These are phyloP conservation scores for Amblyopsis hoosieri DNA, from an alignment of 2,797 vertebrate genomes.

Conservation along the genomic window DNA sequence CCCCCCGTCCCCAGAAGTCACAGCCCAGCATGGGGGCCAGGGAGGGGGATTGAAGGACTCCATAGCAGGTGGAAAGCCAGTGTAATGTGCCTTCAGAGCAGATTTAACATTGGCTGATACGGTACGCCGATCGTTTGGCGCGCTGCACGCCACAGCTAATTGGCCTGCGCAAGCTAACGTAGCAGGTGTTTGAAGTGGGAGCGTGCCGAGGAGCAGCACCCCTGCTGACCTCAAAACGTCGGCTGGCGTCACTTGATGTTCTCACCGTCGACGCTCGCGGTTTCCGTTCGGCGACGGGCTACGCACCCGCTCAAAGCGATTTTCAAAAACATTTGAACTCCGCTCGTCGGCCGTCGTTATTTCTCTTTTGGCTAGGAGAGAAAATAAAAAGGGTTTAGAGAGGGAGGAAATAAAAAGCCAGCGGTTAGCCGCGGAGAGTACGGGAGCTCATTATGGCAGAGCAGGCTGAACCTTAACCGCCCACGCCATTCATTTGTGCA, in stretches of 20 bases:
- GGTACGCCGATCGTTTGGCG: slow-evolving; percentile 74
- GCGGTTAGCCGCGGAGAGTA: slow-evolving; percentile 52
- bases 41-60: slow-evolving; percentile 7
- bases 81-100: slow-evolving; percentile 61
- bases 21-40: slow-evolving; percentile 35
- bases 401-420: slow-evolving; percentile 37
- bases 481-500: slow-evolving; percentile 69
- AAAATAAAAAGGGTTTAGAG: slow-evolving; percentile 42
- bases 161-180: slow-evolving; percentile 67
- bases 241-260: slow-evolving; percentile 69
- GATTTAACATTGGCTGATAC: slow-evolving; percentile 62
- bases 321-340: slow-evolving; percentile 57
- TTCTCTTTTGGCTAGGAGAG: slow-evolving; percentile 31
- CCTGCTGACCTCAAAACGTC: slow-evolving; percentile 81
- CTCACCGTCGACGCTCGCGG: slow-evolving; percentile 67
- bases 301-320: slow-evolving; percentile 56
- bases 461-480: slow-evolving; percentile 62
- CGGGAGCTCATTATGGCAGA: slow-evolving; percentile 70
- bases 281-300: slow-evolving; percentile 52
- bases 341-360: slow-evolving; percentile 44
- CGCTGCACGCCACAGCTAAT: slow-evolving; percentile 64
- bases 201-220: slow-evolving; percentile 64
- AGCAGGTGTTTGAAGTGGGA: slow-evolving; percentile 64
- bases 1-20: slow-evolving; percentile 49
- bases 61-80: slow-evolving; percentile 34